These are phyloP conservation scores for Oopsacas minuta DNA, from an alignment of 37 sponge, comb jelly and placozoan species.

Conservation along the genomic window DNA sequence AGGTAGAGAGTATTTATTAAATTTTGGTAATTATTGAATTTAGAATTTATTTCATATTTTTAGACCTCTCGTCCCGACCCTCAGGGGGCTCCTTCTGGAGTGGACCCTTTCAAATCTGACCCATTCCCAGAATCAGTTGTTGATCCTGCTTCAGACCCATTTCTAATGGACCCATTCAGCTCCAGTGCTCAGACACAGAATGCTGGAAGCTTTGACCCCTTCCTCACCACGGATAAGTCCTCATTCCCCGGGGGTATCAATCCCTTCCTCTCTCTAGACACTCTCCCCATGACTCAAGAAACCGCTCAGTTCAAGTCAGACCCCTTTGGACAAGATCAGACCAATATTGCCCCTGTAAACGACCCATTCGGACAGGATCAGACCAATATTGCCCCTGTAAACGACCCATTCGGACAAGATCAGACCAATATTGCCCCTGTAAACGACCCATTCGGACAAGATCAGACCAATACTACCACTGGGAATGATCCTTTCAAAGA, in stretches of 20 bases:
- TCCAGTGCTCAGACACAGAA: neutral
- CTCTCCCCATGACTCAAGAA: neutral
- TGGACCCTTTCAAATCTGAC: neutral
- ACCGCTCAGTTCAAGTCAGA: neutral
- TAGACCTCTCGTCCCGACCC: neutral
- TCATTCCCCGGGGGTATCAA: neutral
- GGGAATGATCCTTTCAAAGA: neutral
- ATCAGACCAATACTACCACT: neutral
- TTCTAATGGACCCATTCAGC: neutral
- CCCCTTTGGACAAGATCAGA: neutral
- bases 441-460: neutral
- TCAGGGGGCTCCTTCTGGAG: neutral
- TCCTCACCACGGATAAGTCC: neutral
- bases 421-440: neutral
- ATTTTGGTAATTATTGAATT: neutral
- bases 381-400: neutral
- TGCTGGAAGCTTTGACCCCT: constrained; percentile 1
- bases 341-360: neutral
- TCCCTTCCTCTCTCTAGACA: neutral
- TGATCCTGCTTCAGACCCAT: neutral
- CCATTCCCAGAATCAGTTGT: neutral
- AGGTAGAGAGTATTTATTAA: neutral
- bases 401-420: neutral
- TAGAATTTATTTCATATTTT: neutral
- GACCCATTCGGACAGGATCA: neutral